Conservation (phyloP, 2,888 invertebrate genomes). For the Mallateleia sp. region DNA sequence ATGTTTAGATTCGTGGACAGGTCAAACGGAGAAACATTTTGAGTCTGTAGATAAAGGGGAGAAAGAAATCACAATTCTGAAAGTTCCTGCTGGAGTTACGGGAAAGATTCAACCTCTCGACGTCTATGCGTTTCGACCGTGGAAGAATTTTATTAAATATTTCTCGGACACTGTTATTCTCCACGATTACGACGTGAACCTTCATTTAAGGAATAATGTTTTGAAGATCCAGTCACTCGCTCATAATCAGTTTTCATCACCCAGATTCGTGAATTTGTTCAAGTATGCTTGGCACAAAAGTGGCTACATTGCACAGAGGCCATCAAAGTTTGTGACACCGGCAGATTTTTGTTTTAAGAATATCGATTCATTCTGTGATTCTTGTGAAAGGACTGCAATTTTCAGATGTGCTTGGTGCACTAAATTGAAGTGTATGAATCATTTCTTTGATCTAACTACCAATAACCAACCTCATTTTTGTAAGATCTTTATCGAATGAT, state of each 20-base stretch:
- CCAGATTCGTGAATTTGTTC: slow-evolving; percentile 55
- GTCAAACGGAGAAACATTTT: slow-evolving; percentile 47
- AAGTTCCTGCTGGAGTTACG: slow-evolving; percentile 58
- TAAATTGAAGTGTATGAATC: slow-evolving; percentile 24
- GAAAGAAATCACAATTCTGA: slow-evolving; percentile 31
- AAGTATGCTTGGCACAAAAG: slow-evolving; percentile 72
- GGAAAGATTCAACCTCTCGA: slow-evolving; percentile 59
- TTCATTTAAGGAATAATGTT: slow-evolving; percentile 67
- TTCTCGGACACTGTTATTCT: slow-evolving; percentile 57
- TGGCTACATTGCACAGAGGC: slow-evolving; percentile 55
- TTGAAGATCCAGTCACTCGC: slow-evolving; percentile 59
- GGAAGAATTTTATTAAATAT: slow-evolving; percentile 60
- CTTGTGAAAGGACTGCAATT: slow-evolving; percentile 31
- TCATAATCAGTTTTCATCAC: slow-evolving; percentile 66
- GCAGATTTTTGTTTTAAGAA: slow-evolving; percentile 55
- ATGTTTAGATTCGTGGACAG: slow-evolving; percentile 63
- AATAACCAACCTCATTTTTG: slow-evolving; percentile 15
- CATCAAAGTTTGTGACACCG: slow-evolving; percentile 47
- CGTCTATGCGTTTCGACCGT: slow-evolving; percentile 54
- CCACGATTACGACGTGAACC: slow-evolving; percentile 50
- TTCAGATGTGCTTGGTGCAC: slow-evolving; percentile 63
- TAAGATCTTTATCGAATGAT: neutral
- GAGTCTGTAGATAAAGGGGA: slow-evolving; percentile 35
- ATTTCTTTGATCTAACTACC: slow-evolving; percentile 38
- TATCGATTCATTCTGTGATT: slow-evolving; percentile 20